A percentile compares a stretch with the other conserved stretches of the same genome.
Conservation (phyloP, 1,140 invertebrate species). For the Pseudomyrmex sp. region DNA sequence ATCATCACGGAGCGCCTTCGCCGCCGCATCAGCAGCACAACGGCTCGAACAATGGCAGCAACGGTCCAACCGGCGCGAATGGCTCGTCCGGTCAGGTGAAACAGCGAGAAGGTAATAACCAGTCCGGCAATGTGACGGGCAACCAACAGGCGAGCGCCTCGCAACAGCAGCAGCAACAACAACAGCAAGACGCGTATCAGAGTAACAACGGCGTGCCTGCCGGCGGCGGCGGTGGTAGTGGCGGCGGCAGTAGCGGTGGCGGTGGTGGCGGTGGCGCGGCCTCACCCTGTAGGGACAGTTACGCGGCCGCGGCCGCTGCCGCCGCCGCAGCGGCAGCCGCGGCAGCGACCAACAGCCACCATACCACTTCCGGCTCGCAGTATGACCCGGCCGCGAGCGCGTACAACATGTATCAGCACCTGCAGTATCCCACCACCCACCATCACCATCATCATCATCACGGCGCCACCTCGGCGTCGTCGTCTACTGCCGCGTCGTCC, state of each 20-base stretch:
- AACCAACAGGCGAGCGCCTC: constrained; percentile 79
- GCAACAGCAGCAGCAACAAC: constrained; percentile 77
- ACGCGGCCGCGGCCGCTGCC: constrained; percentile 77
- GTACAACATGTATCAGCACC: constrained; percentile 84
- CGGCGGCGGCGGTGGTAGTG: constrained; percentile 75
- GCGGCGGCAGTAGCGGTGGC: constrained; percentile 75
- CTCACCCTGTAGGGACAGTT: constrained; percentile 81
- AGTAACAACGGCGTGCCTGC: constrained; percentile 59
- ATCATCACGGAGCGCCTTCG: constrained; percentile 81
- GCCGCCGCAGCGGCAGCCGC: constrained; percentile 63
- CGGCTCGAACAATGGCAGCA: constrained; percentile 74
- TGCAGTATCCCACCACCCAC: constrained; percentile 83
- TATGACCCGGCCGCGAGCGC: constrained; percentile 81
- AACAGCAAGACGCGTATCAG: constrained; percentile 75
- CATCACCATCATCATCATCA: constrained; percentile 83
- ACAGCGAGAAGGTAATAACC: constrained; percentile 92
- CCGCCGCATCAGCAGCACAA: constrained; percentile 82
- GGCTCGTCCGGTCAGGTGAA: constrained; percentile 86
- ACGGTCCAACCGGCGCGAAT: constrained; percentile 73
- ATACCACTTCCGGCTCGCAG: constrained; percentile 78
- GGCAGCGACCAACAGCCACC: constrained; percentile 76
- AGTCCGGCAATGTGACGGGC: constrained; percentile 73
- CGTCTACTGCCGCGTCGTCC: constrained; percentile 75
- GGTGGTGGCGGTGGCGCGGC: constrained; percentile 74
- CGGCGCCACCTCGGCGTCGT: constrained; percentile 71